These are phyloP conservation scores for Drosophila asahinai DNA, from an alignment of 1,140 invertebrate species.

Conservation along the genomic window DNA sequence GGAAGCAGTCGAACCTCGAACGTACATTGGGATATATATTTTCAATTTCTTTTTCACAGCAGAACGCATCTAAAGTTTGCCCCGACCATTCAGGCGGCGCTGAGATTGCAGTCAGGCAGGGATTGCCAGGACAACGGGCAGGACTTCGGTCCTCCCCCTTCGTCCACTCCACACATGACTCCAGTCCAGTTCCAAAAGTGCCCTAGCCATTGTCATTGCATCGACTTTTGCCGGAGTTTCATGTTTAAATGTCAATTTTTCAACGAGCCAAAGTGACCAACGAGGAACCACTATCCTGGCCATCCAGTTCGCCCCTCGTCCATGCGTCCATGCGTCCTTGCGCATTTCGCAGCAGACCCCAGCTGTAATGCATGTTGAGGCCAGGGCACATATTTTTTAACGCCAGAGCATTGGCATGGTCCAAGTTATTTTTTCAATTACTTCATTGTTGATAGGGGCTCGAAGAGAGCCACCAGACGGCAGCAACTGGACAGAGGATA, in stretches of 20 bases:
- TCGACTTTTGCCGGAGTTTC: constrained; percentile 75
- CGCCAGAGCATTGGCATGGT: constrained; percentile 30
- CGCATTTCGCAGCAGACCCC: constrained; percentile 52
- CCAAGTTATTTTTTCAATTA: constrained; percentile 77
- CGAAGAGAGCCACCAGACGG: constrained; percentile 5
- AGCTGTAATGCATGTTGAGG: constrained; percentile 49
- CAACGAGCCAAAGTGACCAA: constrained; percentile 78
- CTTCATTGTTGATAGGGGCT: constrained; percentile 56
- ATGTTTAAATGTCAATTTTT: constrained; percentile 84
- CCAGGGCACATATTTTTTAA: constrained; percentile 55
- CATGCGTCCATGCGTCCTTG: constrained; percentile 41
- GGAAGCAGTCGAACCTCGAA: constrained; percentile 61
- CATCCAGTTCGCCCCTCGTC: constrained; percentile 17
- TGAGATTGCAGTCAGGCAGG: constrained; percentile 73
- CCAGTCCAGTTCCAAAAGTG: constrained; percentile 57
- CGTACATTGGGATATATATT: constrained; percentile 61
- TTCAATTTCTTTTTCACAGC: constrained; percentile 77
- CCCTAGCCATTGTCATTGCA: constrained; percentile 69
- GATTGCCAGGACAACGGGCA: constrained; percentile 45
- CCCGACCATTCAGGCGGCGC: constrained; percentile 64
- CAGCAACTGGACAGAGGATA: not conserved
- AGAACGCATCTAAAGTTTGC: constrained; percentile 74
- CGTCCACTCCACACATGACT: not conserved
- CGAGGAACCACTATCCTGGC: constrained; percentile 36
- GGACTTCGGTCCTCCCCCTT: no score